These are phyloP conservation scores for Thalpophila matura DNA, from an alignment of 2,888 invertebrate species.

Conservation along the genomic window DNA sequence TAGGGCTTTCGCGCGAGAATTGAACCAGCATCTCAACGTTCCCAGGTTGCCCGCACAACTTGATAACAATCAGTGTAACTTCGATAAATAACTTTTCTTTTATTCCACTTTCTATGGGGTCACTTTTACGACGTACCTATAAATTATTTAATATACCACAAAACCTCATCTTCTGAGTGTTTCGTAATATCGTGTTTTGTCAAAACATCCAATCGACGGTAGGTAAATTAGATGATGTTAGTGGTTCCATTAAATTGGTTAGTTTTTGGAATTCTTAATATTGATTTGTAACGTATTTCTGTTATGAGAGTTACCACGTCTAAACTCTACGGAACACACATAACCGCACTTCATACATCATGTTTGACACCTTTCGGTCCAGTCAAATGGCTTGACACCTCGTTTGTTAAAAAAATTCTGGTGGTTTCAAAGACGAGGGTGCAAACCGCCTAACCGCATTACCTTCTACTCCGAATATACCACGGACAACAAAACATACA, in stretches of 20 bases:
- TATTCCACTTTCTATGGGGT: conserved; percentile 71
- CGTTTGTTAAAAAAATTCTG: conserved; percentile 46
- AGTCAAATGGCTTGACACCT: conserved; percentile 41
- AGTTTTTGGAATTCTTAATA: not conserved
- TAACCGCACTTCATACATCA: conserved; percentile 29
- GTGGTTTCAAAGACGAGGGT: conserved; percentile 55
- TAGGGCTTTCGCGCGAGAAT: not conserved
- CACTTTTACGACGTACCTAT: conserved; percentile 76
- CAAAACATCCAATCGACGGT: conserved; percentile 27
- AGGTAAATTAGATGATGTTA: not conserved
- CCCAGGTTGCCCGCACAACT: conserved; percentile 36
- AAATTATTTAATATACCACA: conserved; percentile 70
- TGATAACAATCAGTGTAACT: conserved; percentile 70
- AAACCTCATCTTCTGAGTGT: conserved; percentile 68
- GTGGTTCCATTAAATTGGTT: not conserved
- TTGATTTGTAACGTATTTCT: not conserved
- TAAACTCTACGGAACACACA: not conserved
- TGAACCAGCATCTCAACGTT: not conserved
- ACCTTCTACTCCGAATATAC: conserved; percentile 2
- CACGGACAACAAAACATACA: conserved; percentile 21
- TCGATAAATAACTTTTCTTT: conserved; percentile 72
- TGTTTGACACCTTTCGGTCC: conserved; percentile 15
- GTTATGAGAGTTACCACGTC: not conserved
- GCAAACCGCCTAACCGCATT: conserved; percentile 38
- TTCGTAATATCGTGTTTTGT: conserved; percentile 38